Percentiles rank a stretch among this genome's conserved stretches.
Evolutionary conservation across 92 coral and sea anemone species (phyloP).

Genomic region (Pocillopora meandrina): DNA sequence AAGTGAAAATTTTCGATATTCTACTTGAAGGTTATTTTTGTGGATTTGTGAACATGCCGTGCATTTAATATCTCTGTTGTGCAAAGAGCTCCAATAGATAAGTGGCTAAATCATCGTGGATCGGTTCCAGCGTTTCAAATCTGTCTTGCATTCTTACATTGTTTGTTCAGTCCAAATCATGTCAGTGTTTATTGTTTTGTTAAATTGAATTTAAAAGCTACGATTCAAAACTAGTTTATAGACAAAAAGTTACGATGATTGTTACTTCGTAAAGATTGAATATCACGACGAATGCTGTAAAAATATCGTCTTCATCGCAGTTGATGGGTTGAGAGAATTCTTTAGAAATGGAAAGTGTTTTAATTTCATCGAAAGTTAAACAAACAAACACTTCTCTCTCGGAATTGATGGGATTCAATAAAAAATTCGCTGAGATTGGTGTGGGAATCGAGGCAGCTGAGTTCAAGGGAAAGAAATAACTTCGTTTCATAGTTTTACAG

Average conservation of each 20-base stretch:
- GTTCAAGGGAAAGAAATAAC: background rate
- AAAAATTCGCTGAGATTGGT: background rate
- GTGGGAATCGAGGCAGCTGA: background rate
- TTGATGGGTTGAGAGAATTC: background rate
- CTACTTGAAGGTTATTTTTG: background rate
- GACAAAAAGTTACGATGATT: background rate
- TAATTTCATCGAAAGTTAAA: background rate
- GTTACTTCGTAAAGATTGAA: background rate
- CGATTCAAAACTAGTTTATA: background rate
- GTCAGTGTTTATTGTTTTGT: background rate
- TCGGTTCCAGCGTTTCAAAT: background rate
- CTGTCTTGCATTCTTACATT: background rate
- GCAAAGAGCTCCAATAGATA: no score
- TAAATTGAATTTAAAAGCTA: background rate
- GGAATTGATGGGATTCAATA: background rate
- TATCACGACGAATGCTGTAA: background rate
- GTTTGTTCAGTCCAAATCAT: constrained; percentile 2
- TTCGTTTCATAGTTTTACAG: background rate
- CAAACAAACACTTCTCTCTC: constrained; percentile 11
- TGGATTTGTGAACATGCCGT: background rate
- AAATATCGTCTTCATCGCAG: background rate
- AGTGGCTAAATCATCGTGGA: background rate
- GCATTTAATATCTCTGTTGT: no score
- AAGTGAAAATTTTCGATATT: background rate
- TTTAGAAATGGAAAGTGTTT: background rate